Conservation (phyloP, 2,797 vertebrate genomes). For the Halcyon chelicuti region DNA sequence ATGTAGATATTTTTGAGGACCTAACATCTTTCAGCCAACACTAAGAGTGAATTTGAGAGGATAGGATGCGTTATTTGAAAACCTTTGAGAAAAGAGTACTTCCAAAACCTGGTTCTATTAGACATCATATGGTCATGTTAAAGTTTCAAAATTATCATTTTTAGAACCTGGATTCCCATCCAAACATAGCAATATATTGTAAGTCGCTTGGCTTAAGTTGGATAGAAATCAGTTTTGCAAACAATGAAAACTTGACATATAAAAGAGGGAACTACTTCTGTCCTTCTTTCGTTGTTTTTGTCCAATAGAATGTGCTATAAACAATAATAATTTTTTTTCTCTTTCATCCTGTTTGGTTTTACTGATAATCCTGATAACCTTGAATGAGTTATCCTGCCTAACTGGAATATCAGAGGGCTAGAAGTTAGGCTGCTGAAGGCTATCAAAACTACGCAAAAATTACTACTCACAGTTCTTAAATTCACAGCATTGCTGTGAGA, state of each 20-base stretch:
- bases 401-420: background rate
- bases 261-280: background rate
- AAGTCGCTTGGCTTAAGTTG: background rate
- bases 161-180: background rate
- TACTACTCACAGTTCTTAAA: background rate
- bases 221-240: background rate
- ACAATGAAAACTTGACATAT: background rate
- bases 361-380: background rate
- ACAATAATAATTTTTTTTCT: background rate
- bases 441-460: background rate
- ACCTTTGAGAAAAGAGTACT: rapidly evolving
- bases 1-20: background rate
- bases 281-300: background rate
- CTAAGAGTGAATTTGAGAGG: background rate
- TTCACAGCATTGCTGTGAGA: rapidly evolving
- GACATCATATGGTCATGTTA: background rate
- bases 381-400: background rate
- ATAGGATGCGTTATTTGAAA: background rate
- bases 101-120: background rate
- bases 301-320: background rate
- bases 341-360: background rate
- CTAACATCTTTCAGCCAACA: background rate
- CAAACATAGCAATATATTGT: background rate
- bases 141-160: background rate
- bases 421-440: background rate